These are phyloP conservation scores for Austrofundulus limnaeus DNA, from an alignment of 2,113 vertebrate genomes.

Conservation along the genomic window DNA sequence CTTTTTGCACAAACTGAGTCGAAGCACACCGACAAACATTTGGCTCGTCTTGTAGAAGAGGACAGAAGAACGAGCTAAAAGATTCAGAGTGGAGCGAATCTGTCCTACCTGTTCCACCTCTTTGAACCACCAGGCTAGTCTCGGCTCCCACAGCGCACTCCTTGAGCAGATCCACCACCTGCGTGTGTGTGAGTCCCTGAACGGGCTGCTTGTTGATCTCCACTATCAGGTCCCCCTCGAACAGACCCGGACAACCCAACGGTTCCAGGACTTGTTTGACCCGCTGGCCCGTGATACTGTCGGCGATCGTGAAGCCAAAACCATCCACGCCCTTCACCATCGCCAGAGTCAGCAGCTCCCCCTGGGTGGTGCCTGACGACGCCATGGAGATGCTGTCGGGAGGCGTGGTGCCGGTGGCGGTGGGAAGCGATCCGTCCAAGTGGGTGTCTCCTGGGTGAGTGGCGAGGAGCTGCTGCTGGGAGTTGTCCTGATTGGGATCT, in stretches of 20 bases:
- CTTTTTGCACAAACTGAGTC: slow-evolving; percentile 31
- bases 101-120: slow-evolving; percentile 83
- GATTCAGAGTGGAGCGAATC: slow-evolving; percentile 1
- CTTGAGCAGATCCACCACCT: slow-evolving; percentile 99
- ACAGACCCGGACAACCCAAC: slow-evolving; percentile 94
- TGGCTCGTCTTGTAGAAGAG: slow-evolving; percentile 1
- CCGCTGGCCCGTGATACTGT: slow-evolving; percentile 92
- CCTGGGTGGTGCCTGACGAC: slow-evolving; percentile 91
- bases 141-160: slow-evolving; percentile 92
- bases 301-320: slow-evolving; percentile 98
- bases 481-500: slow-evolving; percentile 80
- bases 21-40: slow-evolving; percentile 20
- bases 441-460: slow-evolving; percentile 91
- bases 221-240: slow-evolving; percentile 95
- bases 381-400: slow-evolving; percentile 94
- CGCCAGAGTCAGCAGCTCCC: slow-evolving; percentile 94
- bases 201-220: slow-evolving; percentile 97
- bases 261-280: slow-evolving; percentile 98
- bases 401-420: slow-evolving; percentile 77
- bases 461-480: slow-evolving; percentile 84
- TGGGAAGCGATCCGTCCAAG: slow-evolving; percentile 89
- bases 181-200: slow-evolving; percentile 91
- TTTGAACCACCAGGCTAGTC: slow-evolving; percentile 92
- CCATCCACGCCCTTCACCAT: slow-evolving; percentile 98
- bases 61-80: slow-evolving; percentile 28